Evolutionary conservation across 2,888 invertebrate species (phyloP).

Genomic region (Dromius quadrimaculatus): DNA sequence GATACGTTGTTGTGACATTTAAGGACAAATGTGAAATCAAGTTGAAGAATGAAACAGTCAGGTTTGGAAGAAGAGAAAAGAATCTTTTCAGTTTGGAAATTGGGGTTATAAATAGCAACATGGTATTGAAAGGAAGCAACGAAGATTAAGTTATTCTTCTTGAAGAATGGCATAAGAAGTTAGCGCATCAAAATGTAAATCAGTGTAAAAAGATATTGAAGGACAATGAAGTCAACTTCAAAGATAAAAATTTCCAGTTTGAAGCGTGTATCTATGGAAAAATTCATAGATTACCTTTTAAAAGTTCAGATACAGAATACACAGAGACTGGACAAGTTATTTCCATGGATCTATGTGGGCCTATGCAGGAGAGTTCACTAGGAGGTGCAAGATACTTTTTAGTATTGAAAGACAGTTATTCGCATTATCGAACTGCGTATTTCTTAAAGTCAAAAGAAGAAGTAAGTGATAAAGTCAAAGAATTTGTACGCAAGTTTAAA

Average conservation of each 20-base stretch:
- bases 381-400: constrained; percentile 42
- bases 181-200: constrained; percentile 42
- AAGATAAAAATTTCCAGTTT: not conserved
- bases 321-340: constrained; percentile 9
- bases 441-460: not conserved
- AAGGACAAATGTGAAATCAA: not conserved
- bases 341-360: constrained; percentile 46
- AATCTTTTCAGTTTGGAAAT: not conserved
- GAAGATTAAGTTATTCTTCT: not conserved
- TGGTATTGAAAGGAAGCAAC: not conserved
- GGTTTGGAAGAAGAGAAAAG: not conserved
- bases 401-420: not conserved
- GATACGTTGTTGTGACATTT: not conserved
- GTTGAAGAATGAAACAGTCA: not conserved
- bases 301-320: not conserved
- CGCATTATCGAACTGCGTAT: constrained; percentile 57
- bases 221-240: not conserved
- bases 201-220: constrained; percentile 22
- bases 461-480: not conserved
- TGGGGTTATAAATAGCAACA: not conserved
- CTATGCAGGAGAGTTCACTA: constrained; percentile 37
- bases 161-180: constrained; percentile 4
- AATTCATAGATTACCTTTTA: not conserved
- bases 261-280: not conserved
- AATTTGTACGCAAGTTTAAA: not conserved